Conservation (phyloP, 2,113 vertebrate species). For the Rhagologus leucostigma region DNA sequence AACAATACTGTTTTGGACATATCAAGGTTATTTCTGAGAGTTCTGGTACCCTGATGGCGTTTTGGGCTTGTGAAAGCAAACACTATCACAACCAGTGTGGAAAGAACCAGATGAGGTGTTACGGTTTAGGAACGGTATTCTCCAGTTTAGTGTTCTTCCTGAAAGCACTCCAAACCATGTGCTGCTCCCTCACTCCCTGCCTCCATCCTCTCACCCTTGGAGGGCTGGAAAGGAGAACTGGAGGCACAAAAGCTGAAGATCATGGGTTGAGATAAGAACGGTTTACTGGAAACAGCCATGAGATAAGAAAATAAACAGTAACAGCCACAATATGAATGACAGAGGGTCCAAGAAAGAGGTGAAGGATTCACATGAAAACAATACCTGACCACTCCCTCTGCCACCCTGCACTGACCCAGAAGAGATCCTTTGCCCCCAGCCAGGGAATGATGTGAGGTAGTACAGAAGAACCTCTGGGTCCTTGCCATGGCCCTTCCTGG, state of each 20-base stretch:
- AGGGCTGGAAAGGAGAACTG: not conserved
- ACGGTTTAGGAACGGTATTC: not conserved
- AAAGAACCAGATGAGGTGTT: not conserved
- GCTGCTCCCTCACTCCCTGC: not conserved
- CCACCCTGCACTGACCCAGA: not conserved
- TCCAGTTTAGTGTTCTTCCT: not conserved
- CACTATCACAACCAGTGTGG: not conserved
- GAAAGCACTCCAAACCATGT: not conserved
- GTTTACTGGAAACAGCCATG: not conserved
- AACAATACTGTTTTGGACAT: not conserved
- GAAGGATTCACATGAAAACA: not conserved
- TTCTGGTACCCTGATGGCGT: not conserved
- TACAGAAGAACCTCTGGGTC: not conserved
- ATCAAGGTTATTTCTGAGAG: not conserved
- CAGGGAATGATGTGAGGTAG: not conserved
- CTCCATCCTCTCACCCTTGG: not conserved
- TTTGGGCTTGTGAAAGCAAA: not conserved
- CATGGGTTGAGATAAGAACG: not conserved
- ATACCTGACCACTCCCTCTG: not conserved
- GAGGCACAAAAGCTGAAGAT: not conserved
- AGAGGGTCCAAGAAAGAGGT: not conserved
- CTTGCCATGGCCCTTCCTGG: not conserved
- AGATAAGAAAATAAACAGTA: not conserved
- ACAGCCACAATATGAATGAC: not conserved
- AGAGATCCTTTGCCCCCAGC: too few species aligned